A percentile compares a stretch with the other conserved stretches of the same genome.
Conservation (phyloP, 2,888 invertebrate species). For the Drosophila leonis region DNA sequence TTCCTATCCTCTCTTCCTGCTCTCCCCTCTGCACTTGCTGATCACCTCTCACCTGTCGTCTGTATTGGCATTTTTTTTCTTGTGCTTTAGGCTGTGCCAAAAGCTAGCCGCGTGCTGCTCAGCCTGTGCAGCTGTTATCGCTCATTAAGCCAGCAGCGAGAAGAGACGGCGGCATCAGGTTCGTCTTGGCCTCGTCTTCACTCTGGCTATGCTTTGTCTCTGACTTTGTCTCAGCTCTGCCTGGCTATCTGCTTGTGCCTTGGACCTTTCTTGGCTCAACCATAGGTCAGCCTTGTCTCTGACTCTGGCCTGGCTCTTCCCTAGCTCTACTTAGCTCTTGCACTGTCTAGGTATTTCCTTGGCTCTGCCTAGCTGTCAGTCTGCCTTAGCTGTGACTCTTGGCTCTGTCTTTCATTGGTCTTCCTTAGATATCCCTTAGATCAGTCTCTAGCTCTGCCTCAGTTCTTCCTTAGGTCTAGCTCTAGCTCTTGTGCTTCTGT, state of each 20-base stretch:
- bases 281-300: not conserved
- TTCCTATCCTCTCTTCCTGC: not conserved
- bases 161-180: not conserved
- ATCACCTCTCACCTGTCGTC: slow-evolving; percentile 20
- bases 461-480: too few relatives aligned
- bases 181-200: not conserved
- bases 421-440: not conserved
- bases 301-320: not conserved
- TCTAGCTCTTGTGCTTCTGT: too few relatives aligned
- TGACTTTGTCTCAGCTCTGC: not conserved
- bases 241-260: not conserved
- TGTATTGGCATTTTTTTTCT: not conserved
- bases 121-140: slow-evolving; percentile 51
- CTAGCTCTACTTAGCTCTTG: too few relatives aligned
- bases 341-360: not conserved
- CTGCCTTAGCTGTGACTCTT: not conserved
- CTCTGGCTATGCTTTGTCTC: not conserved
- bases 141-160: slow-evolving; percentile 7
- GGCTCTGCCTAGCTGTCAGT: too few relatives aligned
- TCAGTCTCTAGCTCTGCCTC: not conserved
- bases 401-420: not conserved
- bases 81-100: slow-evolving; percentile 39
- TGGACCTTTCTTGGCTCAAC: not conserved
- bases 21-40: not conserved
- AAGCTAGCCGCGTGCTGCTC: slow-evolving; percentile 14